These are phyloP conservation scores for Carassius carassius DNA, from an alignment of 2,113 vertebrate genomes.

Conservation along the genomic window DNA sequence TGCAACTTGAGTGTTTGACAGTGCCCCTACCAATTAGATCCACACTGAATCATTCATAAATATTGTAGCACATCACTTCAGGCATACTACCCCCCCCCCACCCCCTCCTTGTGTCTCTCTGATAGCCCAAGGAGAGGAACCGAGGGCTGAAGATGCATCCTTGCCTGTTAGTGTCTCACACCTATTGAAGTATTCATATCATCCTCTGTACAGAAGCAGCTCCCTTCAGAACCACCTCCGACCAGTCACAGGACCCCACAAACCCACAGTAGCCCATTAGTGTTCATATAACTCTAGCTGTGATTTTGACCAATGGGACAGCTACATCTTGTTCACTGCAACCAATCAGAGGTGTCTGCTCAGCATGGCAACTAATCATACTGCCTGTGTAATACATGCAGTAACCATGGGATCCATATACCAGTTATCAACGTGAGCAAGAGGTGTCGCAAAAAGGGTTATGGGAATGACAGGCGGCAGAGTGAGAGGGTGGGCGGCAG, in stretches of 20 bases:
- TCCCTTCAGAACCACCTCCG: neutral
- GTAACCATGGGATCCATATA: constrained; percentile 38
- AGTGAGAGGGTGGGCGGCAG: constrained; percentile 10
- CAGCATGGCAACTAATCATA: constrained; percentile 20
- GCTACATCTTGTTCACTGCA: neutral
- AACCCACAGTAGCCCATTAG: constrained; percentile 12
- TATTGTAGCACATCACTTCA: constrained; percentile 20
- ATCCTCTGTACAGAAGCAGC: constrained; percentile 12
- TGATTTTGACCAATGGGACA: neutral
- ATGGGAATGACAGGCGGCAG: constrained; percentile 22
- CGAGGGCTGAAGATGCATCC: neutral
- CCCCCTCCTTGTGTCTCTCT: neutral
- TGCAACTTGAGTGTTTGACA: neutral
- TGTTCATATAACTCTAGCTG: neutral
- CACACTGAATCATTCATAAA: constrained; percentile 42
- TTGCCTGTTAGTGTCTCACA: neutral
- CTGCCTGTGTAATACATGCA: constrained; percentile 28
- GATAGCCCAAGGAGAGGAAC: neutral
- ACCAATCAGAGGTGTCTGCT: constrained; percentile 23
- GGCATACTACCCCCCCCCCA: neutral
- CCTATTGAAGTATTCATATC: constrained; percentile 37
- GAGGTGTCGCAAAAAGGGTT: neutral
- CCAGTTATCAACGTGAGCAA: constrained; percentile 1
- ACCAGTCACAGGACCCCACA: neutral
- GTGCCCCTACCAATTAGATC: constrained; percentile 34